Evolutionary conservation across 2,113 vertebrate genomes (phyloP), one percentile per base, ranked within the genome.

Genomic region (Poeciliopsis retropinna): DNA sequence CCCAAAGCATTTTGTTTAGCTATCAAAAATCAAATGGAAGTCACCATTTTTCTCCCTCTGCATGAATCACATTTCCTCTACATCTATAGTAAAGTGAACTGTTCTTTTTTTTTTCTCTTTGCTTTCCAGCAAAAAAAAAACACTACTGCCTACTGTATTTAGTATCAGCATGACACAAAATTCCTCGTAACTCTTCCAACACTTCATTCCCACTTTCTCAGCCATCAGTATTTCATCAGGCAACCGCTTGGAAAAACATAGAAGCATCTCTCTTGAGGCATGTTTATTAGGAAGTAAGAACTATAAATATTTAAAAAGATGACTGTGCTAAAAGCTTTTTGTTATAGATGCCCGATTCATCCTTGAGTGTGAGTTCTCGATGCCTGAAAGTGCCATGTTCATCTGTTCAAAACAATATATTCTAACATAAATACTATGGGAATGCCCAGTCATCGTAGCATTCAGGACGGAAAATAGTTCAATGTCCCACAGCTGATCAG

Each of bases 111-210:
- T 62, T 60, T 57, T 68, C n/a, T 66, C 57, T 57, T 72, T 72
- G 61, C 78, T 74, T 81, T 79, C 84, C 80, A 70, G 76, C 69
- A 9, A 57, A 28, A 93, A 93, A 30, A 93, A 93, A 94, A 94
- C 87, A 84, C 87, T 80, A 94, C 87, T 90, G 89, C 41, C 17
- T 29, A 85, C 84, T 95, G 94, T 92, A 92, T 92, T 92, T 94
- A 95, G 90, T 12, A 22, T 31, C 72, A 44, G 84, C 87, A 88
- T 78, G 90, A 94, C 87, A 87, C 88, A 92, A 85, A 87, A 85
- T 91, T 92, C 84, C 84, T 88, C 77, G 80, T 87, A 87, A 91
- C 87, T 81, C 84, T 85, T 92, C 89, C 81, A 81, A 85, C 83
- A 87, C 80, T 74, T 87, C 84, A 86, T 82, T 72, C 67, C 82